Conservation (phyloP, 2,113 vertebrate species). For the Tylochromis polylepis region DNA sequence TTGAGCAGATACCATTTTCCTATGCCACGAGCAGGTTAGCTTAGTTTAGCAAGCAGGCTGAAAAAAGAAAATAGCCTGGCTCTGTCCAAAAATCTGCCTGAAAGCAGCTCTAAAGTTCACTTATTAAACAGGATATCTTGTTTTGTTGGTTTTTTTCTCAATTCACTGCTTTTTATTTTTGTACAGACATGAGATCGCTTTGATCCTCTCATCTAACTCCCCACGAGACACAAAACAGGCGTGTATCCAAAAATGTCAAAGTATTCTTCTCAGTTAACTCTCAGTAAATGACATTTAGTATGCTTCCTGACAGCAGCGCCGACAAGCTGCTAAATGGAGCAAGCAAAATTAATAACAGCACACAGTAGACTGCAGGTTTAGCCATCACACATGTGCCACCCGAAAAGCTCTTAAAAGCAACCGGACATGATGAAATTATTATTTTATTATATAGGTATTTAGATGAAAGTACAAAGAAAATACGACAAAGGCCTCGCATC, state of each 20-base stretch:
- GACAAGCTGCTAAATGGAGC: neutral
- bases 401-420: neutral
- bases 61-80: neutral
- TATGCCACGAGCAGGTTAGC: neutral
- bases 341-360: neutral
- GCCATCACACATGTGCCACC: neutral
- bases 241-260: neutral
- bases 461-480: neutral
- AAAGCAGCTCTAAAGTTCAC: neutral
- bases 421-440: neutral
- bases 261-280: neutral
- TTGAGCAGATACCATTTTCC: neutral
- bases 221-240: neutral
- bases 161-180: neutral
- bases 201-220: neutral
- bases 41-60: neutral
- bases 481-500: neutral
- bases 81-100: neutral
- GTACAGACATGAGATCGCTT: neutral
- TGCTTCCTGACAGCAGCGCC: neutral
- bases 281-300: neutral
- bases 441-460: neutral
- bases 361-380: neutral
- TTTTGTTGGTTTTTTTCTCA: accelerated
- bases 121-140: neutral